Percentiles rank a stretch among this genome's conserved stretches.
Evolutionary conservation across 2,113 vertebrate genomes (phyloP).

Genomic region (Eretmochelys imbricata): DNA sequence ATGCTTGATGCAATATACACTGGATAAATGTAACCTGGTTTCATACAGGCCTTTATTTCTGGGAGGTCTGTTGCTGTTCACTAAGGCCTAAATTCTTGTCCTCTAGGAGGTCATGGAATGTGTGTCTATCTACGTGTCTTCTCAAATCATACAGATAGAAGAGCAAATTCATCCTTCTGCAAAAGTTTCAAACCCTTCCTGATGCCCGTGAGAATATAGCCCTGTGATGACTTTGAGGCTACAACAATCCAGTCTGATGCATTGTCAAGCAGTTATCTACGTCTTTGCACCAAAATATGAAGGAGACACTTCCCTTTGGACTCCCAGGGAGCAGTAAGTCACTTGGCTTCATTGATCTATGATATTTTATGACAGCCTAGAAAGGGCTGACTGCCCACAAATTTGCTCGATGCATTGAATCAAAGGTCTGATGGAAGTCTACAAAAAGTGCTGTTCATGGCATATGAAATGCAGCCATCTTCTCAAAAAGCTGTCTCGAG

Average conservation of each 20-base stretch:
- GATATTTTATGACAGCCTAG: neutral
- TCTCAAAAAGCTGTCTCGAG: neutral
- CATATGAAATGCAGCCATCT: neutral
- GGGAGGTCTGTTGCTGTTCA: constrained; percentile 71
- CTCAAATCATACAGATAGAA: constrained; percentile 60
- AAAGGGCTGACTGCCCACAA: neutral
- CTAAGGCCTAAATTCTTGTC: constrained; percentile 64
- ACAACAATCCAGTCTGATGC: neutral
- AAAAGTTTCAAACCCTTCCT: constrained; percentile 25
- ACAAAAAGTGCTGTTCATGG: neutral
- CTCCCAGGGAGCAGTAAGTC: neutral
- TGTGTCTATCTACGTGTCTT: neutral
- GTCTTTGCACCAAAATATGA: neutral
- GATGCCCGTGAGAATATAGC: accelerated
- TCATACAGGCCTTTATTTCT: constrained; percentile 72
- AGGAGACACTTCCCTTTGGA: neutral
- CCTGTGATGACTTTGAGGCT: neutral
- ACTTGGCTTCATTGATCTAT: neutral
- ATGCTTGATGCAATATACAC: constrained; percentile 60
- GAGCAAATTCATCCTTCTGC: constrained; percentile 57
- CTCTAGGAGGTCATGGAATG: constrained; percentile 68
- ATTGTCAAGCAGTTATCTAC: neutral
- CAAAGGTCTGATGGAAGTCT: neutral
- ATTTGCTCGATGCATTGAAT: neutral
- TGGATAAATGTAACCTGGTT: constrained; percentile 71